These are phyloP conservation scores for Megalops atlanticus DNA, from an alignment of 2,113 vertebrate species.

Conservation along the genomic window DNA sequence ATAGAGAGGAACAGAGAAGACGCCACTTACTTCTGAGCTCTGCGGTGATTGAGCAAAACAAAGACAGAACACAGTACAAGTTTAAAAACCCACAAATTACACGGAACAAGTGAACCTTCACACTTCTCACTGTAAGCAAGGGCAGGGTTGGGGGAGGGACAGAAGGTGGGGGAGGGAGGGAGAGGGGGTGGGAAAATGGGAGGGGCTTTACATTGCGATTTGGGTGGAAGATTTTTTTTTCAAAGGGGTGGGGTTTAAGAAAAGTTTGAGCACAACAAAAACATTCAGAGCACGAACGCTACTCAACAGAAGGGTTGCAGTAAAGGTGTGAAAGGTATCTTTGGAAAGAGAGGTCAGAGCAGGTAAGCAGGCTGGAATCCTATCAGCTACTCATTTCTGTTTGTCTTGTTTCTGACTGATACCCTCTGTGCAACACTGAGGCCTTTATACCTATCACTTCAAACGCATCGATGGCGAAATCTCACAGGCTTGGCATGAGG, in stretches of 20 bases:
- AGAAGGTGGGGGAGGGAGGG: not conserved
- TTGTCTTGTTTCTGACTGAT: no score
- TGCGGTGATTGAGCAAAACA: slow-evolving; percentile 80
- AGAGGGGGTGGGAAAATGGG: not conserved
- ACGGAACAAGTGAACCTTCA: slow-evolving; percentile 66
- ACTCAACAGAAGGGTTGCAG: not conserved
- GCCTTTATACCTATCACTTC: no score
- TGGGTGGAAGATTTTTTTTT: not conserved
- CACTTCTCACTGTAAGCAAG: slow-evolving; percentile 61
- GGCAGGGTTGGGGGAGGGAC: slow-evolving; percentile 42
- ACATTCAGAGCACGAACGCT: not conserved
- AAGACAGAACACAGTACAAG: slow-evolving; percentile 82
- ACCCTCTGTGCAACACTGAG: no score
- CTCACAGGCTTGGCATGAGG: no score
- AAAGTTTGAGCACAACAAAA: not conserved
- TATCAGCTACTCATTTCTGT: no score
- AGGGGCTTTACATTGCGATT: not conserved
- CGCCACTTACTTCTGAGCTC: slow-evolving; percentile 92
- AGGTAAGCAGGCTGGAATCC: no score
- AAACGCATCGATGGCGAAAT: no score
- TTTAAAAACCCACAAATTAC: slow-evolving; percentile 74
- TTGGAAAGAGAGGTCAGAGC: no score
- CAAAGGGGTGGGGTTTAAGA: not conserved
- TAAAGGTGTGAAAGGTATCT: no score
- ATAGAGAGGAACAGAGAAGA: slow-evolving; percentile 67